phyloP scores from a whole-genome alignment of 2,797 vertebrate genomes.

The Sciurus carolinensis region DNA sequence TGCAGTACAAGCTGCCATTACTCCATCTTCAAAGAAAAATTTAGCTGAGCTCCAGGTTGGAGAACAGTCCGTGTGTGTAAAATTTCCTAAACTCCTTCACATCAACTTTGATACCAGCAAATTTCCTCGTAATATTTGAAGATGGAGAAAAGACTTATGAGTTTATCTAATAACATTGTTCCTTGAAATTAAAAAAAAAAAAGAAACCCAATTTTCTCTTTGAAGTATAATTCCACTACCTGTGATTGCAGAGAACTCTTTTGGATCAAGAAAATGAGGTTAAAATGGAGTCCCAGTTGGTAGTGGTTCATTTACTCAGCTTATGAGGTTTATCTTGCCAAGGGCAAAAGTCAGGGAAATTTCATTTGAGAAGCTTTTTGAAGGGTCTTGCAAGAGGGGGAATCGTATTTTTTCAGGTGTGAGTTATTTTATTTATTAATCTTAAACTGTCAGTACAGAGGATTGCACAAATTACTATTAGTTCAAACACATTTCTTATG shows the following conservation, averaged over 20 bases:
- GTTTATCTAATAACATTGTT: not conserved
- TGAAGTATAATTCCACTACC: not conserved
- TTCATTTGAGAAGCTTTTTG: not conserved
- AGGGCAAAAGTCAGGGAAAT: not conserved
- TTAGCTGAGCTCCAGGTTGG: not conserved
- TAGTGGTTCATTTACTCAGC: not conserved
- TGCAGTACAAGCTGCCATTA: not conserved
- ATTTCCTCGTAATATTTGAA: slow-evolving; percentile 32
- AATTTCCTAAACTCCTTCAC: not conserved
- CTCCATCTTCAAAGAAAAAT: not conserved
- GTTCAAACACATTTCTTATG: not conserved
- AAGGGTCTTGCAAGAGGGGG: not conserved
- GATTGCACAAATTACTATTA: not conserved
- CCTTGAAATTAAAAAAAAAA: not conserved
- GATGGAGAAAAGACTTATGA: not conserved
- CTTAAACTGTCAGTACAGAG: not conserved
- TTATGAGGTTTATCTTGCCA: not conserved
- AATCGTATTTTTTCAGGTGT: not conserved
- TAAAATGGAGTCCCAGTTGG: not conserved
- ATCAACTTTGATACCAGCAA: not conserved
- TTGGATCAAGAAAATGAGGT: not conserved
- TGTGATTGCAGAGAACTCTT: not conserved
- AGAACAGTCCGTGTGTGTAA: not conserved
- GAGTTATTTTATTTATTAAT: not conserved
- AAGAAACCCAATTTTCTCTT: not conserved